These are phyloP conservation scores for Tenthredo amoena DNA, from an alignment of 2,888 invertebrate species.

Conservation along the genomic window DNA sequence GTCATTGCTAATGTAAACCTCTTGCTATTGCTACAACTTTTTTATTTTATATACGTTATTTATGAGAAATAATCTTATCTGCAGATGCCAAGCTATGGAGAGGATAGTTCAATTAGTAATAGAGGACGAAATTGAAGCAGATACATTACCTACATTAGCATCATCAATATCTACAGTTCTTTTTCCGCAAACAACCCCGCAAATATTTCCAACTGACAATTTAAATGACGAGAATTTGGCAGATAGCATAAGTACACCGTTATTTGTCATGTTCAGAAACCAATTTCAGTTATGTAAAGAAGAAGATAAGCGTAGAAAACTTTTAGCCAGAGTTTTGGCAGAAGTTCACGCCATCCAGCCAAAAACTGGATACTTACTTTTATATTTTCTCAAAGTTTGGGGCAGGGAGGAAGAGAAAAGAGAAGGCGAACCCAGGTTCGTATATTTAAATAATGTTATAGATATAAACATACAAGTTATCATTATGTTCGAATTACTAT, in stretches of 20 bases:
- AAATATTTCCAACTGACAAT: conserved; percentile 80
- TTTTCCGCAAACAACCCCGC: conserved; percentile 80
- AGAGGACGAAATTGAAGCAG: conserved; percentile 82
- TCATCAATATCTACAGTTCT: conserved; percentile 81
- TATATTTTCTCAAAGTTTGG: conserved; percentile 94
- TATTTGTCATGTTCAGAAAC: conserved; percentile 93
- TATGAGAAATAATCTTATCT: conserved; percentile 55
- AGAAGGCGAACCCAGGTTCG: conserved; percentile 76
- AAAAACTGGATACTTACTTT: conserved; percentile 90
- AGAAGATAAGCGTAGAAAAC: conserved; percentile 88
- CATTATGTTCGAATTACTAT: background rate
- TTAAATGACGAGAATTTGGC: conserved; percentile 82
- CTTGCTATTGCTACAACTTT: background rate
- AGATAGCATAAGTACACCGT: conserved; percentile 89
- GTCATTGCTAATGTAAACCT: background rate
- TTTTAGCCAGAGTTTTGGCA: conserved; percentile 88
- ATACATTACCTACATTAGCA: conserved; percentile 81
- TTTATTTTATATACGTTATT: background rate
- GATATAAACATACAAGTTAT: background rate
- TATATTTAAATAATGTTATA: background rate
- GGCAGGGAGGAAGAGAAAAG: conserved; percentile 79
- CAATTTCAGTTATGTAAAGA: conserved; percentile 85
- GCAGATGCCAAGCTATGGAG: conserved; percentile 83
- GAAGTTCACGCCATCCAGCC: conserved; percentile 85
- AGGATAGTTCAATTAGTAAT: conserved; percentile 82